Percentiles rank a stretch among this genome's conserved stretches.
Conservation (phyloP, 2,888 invertebrate species). For the Brassicogethes aeneus region DNA sequence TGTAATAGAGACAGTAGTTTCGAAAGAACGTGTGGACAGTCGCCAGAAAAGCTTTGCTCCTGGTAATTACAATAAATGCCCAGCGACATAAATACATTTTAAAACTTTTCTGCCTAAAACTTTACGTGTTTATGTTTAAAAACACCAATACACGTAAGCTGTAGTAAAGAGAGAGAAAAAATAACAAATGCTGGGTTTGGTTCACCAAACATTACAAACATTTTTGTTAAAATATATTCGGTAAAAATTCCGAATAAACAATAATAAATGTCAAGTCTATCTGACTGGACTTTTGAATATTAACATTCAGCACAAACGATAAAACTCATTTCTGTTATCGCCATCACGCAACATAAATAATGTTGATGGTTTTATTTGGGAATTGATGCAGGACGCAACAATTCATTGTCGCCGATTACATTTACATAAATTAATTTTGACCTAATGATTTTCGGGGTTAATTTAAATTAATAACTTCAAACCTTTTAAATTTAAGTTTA, state of each 20-base stretch:
- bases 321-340: conserved; percentile 30
- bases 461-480: no score
- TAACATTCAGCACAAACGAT: conserved; percentile 23
- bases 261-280: conserved; percentile 14
- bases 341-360: conserved; percentile 33
- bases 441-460: not conserved
- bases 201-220: no score
- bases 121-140: no score
- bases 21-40: conserved; percentile 37
- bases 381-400: conserved; percentile 26
- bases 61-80: conserved; percentile 36
- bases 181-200: no score
- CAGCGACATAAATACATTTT: conserved; percentile 25
- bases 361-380: conserved; percentile 31
- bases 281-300: conserved; percentile 15
- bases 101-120: conserved; percentile 17
- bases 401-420: conserved; percentile 25
- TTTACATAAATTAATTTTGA: conserved; percentile 23
- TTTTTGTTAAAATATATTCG: no score
- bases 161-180: no score
- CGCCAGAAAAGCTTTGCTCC: conserved; percentile 35
- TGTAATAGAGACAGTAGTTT: conserved; percentile 36
- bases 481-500: no score
- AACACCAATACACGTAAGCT: no score
- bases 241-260: no score